Percentiles rank a stretch among this genome's conserved stretches.
phyloP scores from a whole-genome alignment of 2,797 vertebrate genomes.

The Sciurus carolinensis region DNA sequence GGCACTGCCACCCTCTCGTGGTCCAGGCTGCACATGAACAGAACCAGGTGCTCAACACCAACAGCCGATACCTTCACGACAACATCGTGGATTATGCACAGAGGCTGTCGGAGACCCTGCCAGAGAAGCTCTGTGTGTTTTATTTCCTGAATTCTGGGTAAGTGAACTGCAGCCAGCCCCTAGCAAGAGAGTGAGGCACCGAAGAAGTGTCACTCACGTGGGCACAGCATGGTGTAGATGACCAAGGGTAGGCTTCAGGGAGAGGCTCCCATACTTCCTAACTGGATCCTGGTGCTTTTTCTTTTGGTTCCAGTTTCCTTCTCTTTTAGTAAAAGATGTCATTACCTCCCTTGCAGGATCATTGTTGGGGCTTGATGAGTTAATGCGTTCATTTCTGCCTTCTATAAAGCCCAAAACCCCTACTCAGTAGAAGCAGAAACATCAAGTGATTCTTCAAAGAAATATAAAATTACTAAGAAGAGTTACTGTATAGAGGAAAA shows the following conservation, averaged over 20 bases:
- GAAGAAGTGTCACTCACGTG: background rate
- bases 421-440: background rate
- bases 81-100: conserved; percentile 94
- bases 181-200: background rate
- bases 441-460: conserved; percentile 5
- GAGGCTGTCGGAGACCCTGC: conserved; percentile 93
- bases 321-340: background rate
- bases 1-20: conserved; percentile 96
- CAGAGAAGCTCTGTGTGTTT: conserved; percentile 93
- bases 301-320: background rate
- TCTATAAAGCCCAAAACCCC: background rate
- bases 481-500: background rate
- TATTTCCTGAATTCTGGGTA: conserved; percentile 99
- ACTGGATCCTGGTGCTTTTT: background rate
- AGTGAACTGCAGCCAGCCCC: conserved; percentile 69
- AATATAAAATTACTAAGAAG: background rate
- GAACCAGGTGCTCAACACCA: conserved; percentile 95
- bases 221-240: fast-evolving
- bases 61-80: conserved; percentile 96
- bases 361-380: background rate
- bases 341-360: background rate
- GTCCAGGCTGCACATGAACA: conserved; percentile 93
- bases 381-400: background rate
- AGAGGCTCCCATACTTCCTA: background rate
- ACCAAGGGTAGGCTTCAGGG: fast-evolving